These are phyloP conservation scores for Liolophura sinensis DNA, from an alignment of 1,140 invertebrate genomes.

Conservation along the genomic window DNA sequence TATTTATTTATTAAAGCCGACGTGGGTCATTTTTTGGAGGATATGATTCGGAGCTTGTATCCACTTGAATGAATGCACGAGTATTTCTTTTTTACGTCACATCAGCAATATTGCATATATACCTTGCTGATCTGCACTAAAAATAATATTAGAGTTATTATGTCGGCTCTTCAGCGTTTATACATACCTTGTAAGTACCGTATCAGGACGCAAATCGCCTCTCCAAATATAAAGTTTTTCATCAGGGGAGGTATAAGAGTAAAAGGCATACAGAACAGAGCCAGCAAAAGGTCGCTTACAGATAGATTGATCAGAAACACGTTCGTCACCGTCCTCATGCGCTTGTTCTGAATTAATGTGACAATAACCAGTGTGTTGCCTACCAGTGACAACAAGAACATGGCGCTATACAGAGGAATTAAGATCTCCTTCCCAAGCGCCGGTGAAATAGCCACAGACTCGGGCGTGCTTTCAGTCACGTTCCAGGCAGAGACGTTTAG, in stretches of 20 bases:
- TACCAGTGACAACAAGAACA: slow-evolving; percentile 77
- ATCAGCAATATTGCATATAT: too few species aligned
- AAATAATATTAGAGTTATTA: too few species aligned
- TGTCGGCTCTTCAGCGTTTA: too few species aligned
- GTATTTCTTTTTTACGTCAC: too few species aligned
- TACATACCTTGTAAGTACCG: slow-evolving; percentile 70
- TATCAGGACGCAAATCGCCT: slow-evolving; percentile 79
- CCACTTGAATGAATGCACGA: too few species aligned
- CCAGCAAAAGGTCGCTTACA: slow-evolving; percentile 73
- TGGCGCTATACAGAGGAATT: slow-evolving; percentile 75
- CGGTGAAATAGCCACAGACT: neutral
- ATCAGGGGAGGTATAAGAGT: slow-evolving; percentile 81
- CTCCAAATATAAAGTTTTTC: slow-evolving; percentile 81
- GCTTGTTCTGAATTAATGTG: slow-evolving; percentile 77
- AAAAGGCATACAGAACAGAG: slow-evolving; percentile 87
- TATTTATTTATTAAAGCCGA: too few species aligned
- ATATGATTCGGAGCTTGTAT: too few species aligned
- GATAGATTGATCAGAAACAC: slow-evolving; percentile 84
- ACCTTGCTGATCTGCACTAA: too few species aligned
- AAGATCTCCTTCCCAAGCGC: slow-evolving; percentile 41
- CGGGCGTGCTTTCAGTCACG: too few species aligned
- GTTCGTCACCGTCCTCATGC: slow-evolving; percentile 87
- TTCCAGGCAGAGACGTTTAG: too few species aligned
- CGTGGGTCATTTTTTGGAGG: too few species aligned
- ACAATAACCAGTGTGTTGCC: slow-evolving; percentile 81